phyloP scores from a whole-genome alignment of 2,113 vertebrate species.

The Misgurnus anguillicaudatus region DNA sequence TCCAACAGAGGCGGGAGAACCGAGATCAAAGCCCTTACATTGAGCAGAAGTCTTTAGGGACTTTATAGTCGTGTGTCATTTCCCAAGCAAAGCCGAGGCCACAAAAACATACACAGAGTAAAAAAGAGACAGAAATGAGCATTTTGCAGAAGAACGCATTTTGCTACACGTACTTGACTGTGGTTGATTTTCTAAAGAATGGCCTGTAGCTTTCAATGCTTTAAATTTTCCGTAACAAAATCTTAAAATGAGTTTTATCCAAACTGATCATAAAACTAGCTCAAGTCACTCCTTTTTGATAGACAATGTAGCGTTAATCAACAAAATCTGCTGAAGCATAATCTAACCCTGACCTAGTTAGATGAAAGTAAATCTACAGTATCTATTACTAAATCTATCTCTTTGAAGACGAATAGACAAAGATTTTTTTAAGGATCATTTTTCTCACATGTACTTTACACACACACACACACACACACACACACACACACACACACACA shows the following conservation, averaged over 20 bases:
- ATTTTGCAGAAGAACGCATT: constrained; percentile 51
- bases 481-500: no score
- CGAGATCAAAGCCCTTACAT: constrained; percentile 60
- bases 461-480: background rate
- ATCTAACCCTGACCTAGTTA: constrained; percentile 2
- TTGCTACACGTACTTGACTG: background rate
- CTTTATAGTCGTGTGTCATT: constrained; percentile 67
- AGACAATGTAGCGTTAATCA: background rate
- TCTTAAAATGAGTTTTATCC: background rate
- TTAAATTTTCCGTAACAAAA: background rate
- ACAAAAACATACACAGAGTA: constrained; percentile 65
- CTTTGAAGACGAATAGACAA: constrained; percentile 3
- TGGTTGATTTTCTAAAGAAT: constrained; percentile 30
- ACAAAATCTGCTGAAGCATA: background rate
- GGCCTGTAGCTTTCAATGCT: constrained; percentile 18
- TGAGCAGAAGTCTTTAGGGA: constrained; percentile 52
- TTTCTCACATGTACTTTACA: no score
- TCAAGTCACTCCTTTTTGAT: background rate
- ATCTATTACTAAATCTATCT: no score
- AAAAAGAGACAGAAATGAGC: constrained; percentile 61
- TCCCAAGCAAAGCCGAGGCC: constrained; percentile 59
- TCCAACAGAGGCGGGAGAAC: constrained; percentile 23
- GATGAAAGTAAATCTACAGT: constrained; percentile 46
- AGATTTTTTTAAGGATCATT: no score
- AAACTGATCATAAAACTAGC: background rate